Base-by-base conservation (phyloP, 2,888 invertebrate species). In the Fragum sueziense region DNA sequence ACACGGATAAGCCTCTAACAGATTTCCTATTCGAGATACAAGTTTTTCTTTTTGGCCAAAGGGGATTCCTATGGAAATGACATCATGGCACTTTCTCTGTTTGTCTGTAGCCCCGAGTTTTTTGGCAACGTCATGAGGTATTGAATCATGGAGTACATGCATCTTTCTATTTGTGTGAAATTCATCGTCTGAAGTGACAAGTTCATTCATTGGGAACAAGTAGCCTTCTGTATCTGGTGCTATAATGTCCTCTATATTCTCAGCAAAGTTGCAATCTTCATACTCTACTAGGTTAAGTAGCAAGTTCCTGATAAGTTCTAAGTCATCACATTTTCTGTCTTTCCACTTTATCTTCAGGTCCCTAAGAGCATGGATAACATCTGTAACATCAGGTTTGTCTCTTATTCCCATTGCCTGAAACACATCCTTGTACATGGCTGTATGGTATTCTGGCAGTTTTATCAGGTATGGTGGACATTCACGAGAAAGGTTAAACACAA, bases 31-130 rank as follows among this genome's bases (percentile, higher is more conserved):
- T 27, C 91, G 75, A 29, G 87, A 88, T 2, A 90, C 88, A 25
- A 92, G 82, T 27, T 86, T 84, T 73, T 92, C 92, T 27, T 81
- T 85, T 78, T 92, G 92, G 7, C 91, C 91, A 84, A 91, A 91
- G 6, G 89, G 87, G 22, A 89, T 79, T 25, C 25, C 69, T n/a
- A 61, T 31, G 20, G 74, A 51, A 69, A 69, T 54, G 2, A 70
- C 67, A 6, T 74, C 74, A 27, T 68, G 20, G 31, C 74, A 72
- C 47, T 76, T 73, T 20, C 57, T 41, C 70, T 74, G 69, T 47
- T 87, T 85, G 25, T 82, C 70, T 27, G 76, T 82, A 0, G 88
- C 84, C 22, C 88, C 89, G 6, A 91, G 79, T 68, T 71, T 80
- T 78, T 85, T n/a, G 17, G 47, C 81, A 3, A 72, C 14, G 17